Evolutionary conservation across 2,797 vertebrate genomes (phyloP).

Genomic region (Trematomus bernacchii): DNA sequence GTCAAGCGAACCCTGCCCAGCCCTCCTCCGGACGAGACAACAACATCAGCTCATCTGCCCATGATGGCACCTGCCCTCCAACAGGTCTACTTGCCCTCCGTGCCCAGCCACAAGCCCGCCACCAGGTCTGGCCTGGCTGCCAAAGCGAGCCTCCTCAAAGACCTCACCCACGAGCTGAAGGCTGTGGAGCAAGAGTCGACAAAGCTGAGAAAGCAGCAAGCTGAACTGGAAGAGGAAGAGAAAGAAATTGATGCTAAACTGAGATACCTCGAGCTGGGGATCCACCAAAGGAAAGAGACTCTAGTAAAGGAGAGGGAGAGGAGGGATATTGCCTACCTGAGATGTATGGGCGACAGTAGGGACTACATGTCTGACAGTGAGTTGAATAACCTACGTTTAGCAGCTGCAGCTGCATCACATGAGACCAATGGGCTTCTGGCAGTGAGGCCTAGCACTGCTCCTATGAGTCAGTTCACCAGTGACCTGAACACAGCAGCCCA

Average conservation of each 20-base stretch:
- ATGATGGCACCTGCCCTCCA: conserved; percentile 90
- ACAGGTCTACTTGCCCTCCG: conserved; percentile 91
- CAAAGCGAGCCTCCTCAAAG: conserved; percentile 96
- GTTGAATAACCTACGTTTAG: conserved; percentile 93
- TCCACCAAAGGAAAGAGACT: conserved; percentile 97
- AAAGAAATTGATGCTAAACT: conserved; percentile 99
- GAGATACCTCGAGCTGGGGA: conserved; percentile 96
- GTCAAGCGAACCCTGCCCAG: conserved; percentile 98
- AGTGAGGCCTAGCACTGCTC: conserved; percentile 85
- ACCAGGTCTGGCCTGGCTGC: conserved; percentile 89
- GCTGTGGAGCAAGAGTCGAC: conserved; percentile 98
- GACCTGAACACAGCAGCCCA: conserved; percentile 88
- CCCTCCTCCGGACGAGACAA: conserved; percentile 95
- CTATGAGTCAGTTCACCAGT: conserved; percentile 89
- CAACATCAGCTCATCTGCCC: conserved; percentile 87
- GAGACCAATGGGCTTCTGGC: conserved; percentile 85
- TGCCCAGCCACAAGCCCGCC: conserved; percentile 85
- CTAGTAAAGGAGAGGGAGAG: conserved; percentile 94
- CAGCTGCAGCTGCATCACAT: conserved; percentile 87
- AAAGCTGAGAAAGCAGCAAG: conserved; percentile 98
- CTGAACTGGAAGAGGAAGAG: conserved; percentile 98
- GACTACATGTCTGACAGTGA: conserved; percentile 99
- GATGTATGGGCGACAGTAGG: conserved; percentile 91
- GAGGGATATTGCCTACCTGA: conserved; percentile 93
- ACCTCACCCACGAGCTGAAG: conserved; percentile 96